phyloP scores from a whole-genome alignment of 2,888 invertebrate species.

The Apeira syringaria region DNA sequence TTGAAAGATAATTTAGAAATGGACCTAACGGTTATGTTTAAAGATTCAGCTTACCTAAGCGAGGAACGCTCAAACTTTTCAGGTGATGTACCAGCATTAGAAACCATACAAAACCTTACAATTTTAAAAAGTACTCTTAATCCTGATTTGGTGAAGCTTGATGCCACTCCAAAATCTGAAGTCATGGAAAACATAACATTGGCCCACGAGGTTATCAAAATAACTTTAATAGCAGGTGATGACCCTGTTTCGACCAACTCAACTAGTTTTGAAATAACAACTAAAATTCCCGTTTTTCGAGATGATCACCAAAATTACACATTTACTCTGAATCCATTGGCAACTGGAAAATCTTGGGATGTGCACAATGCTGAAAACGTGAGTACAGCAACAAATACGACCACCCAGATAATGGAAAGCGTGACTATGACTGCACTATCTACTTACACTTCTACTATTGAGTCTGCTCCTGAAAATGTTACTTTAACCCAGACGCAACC shows the following conservation, averaged over 20 bases:
- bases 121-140: slow-evolving; percentile 5
- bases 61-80: slow-evolving; percentile 40
- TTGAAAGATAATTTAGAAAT: slow-evolving; percentile 55
- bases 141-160: slow-evolving; percentile 2
- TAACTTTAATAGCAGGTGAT: slow-evolving; percentile 49
- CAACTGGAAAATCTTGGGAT: slow-evolving; percentile 17
- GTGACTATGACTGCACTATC: slow-evolving; percentile 5
- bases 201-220: slow-evolving; percentile 51
- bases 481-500: slow-evolving; percentile 5
- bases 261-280: slow-evolving; percentile 55
- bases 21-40: slow-evolving; percentile 66
- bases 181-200: slow-evolving; percentile 27
- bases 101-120: slow-evolving; percentile 33
- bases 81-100: slow-evolving; percentile 44
- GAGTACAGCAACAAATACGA: slow-evolving; percentile 15
- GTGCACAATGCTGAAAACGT: slow-evolving; percentile 14
- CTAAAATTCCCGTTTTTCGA: slow-evolving; percentile 51
- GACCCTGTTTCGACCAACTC: slow-evolving; percentile 37
- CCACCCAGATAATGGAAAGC: slow-evolving; percentile 8
- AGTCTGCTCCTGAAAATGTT: not conserved
- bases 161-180: slow-evolving; percentile 16
- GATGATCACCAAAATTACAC: no score
- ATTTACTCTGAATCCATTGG: no score
- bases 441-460: slow-evolving; percentile 4
- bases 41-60: slow-evolving; percentile 42